Percentiles rank a stretch among this genome's conserved stretches.
phyloP scores from a whole-genome alignment of 2,797 vertebrate species.

The Acanthornis magna region DNA sequence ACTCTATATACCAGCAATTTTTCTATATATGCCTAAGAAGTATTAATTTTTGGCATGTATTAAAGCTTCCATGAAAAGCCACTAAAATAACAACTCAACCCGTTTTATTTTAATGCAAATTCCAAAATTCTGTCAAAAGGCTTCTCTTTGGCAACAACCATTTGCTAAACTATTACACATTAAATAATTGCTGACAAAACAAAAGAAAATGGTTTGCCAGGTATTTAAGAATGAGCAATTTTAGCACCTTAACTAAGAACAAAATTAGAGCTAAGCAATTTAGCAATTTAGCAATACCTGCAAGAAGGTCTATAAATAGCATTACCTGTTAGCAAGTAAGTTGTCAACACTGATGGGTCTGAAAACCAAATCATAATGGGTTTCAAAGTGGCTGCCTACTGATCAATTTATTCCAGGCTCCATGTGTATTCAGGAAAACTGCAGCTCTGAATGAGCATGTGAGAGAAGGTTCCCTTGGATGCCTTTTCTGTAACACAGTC shows the following conservation, averaged over 20 bases:
- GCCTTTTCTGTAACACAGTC: background rate
- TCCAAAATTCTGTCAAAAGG: conserved; percentile 1
- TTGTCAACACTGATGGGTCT: background rate
- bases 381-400: background rate
- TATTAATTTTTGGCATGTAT: background rate
- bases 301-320: background rate
- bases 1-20: background rate
- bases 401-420: background rate
- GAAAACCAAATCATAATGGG: background rate
- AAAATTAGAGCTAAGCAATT: background rate
- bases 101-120: background rate
- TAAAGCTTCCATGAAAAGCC: background rate
- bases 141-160: background rate
- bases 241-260: background rate
- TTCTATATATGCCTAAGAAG: background rate
- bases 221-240: background rate
- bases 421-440: background rate
- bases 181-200: background rate
- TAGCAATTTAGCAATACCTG: background rate
- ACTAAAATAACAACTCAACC: background rate
- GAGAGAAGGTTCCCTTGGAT: background rate
- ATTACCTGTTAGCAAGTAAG: conserved; percentile 10
- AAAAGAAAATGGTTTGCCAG: background rate
- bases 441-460: background rate
- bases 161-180: background rate